Base-by-base conservation (phyloP, 92 coral and sea anemone genomes). In the Zoanthus solanderi region DNA sequence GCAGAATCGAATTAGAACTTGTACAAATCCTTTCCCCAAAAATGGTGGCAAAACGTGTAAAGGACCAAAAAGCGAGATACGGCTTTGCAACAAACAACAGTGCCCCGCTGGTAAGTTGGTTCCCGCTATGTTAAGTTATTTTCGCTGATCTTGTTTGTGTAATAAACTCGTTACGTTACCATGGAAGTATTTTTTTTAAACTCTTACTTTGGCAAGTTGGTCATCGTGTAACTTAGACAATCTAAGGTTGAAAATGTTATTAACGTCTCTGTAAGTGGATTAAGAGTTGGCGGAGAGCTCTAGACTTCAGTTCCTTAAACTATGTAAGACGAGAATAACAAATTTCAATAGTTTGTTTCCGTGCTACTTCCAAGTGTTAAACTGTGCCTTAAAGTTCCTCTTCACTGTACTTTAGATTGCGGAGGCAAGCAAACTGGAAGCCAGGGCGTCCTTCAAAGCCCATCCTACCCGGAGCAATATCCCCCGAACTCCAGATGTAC, bases 61-160 rank as follows among this genome's bases (percentile, higher is more conserved):
- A 31, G 85, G 85, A 12, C 52, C 11, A 47, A 50, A 30, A 29
- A n/a, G 31, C 2, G 85, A 66, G 6, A 45, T 67, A 16, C 85
- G 46, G 47, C 31, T 81, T 10, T 81, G 85, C 75, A 81, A 81
- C 75, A 66, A 12, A 42, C 50, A 66, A 7, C 71, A 44, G 2
- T 81, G 85, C n/a, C 85, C 85, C 9, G 28, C 45, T 45, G 85
- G 85, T 81, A 46, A 81, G 73, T 12, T 23, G 2, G 52, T 69
- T 8, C 45, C 46, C 3, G 17, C 12, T 69, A 12, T 12, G 45
- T 28, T 69, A 23, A 12, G 30, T 16, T 30, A 16, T 69, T 23
- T 13, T 67, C 11, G 23, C 6, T 65, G 2, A 8, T 16, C 5
- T 65, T 65, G 8, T 65, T 16, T 15, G 8, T 54, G 65, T 10